Conservation (phyloP, 2,888 invertebrate species). For the Mactromeris polynyma region DNA sequence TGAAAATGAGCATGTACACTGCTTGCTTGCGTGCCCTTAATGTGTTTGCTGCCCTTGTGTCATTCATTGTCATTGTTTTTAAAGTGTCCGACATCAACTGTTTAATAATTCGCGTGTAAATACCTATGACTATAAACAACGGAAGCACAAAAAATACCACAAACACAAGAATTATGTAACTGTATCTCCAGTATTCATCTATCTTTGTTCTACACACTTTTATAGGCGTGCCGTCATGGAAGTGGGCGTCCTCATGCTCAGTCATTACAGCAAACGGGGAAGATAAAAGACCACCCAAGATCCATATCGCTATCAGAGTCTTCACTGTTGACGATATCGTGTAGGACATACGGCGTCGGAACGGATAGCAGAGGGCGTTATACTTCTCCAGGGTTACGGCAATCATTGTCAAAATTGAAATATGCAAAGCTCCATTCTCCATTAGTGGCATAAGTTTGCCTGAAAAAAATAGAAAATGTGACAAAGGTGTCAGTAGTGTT, state of each 20-base stretch:
- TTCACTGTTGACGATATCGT: conserved; percentile 80
- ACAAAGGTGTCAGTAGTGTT: too few species aligned
- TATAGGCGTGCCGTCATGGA: conserved; percentile 84
- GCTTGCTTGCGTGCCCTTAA: conserved; percentile 76
- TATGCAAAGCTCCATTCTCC: conserved; percentile 96
- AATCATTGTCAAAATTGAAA: conserved; percentile 96
- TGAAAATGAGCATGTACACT: conserved; percentile 77
- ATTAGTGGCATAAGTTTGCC: conserved; percentile 97
- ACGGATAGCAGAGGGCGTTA: conserved; percentile 96
- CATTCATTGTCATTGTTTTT: conserved; percentile 42
- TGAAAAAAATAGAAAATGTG: conserved; percentile 86
- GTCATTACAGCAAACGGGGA: conserved; percentile 94
- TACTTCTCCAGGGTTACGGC: conserved; percentile 97
- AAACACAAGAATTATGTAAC: conserved; percentile 69
- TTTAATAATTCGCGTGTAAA: conserved; percentile 71
- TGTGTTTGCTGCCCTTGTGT: conserved; percentile 48
- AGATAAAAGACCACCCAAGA: conserved; percentile 81
- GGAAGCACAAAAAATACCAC: conserved; percentile 71
- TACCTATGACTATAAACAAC: conserved; percentile 65
- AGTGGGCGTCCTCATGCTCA: conserved; percentile 91
- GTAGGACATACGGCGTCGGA: conserved; percentile 89
- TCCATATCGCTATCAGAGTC: conserved; percentile 86
- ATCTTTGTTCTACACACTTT: conserved; percentile 70
- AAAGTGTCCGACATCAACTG: conserved; percentile 62
- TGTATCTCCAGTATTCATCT: conserved; percentile 44